Evolutionary conservation across 2,888 invertebrate species (phyloP).

Genomic region (Xylophagus ater): DNA sequence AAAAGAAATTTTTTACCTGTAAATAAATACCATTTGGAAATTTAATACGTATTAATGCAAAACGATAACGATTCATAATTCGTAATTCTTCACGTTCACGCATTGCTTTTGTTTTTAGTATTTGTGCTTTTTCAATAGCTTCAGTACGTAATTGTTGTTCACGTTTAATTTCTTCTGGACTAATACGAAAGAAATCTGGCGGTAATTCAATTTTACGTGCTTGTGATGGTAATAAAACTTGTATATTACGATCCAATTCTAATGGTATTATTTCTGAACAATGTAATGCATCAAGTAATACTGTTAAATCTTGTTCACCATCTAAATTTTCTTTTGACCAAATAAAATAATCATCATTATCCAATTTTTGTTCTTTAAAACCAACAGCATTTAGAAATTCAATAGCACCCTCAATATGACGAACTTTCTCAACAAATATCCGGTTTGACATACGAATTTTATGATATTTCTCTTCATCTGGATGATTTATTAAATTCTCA

Average conservation of each 20-base stretch:
- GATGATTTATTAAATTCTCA: slow-evolving; percentile 78
- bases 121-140: slow-evolving; percentile 66
- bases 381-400: slow-evolving; percentile 78
- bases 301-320: slow-evolving; percentile 40
- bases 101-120: slow-evolving; percentile 90
- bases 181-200: slow-evolving; percentile 69
- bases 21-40: slow-evolving; percentile 80
- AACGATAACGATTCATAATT: slow-evolving; percentile 72
- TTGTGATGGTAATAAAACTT: slow-evolving; percentile 69
- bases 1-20: no score
- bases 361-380: slow-evolving; percentile 52
- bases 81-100: slow-evolving; percentile 77
- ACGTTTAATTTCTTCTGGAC: slow-evolving; percentile 70
- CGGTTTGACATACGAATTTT: slow-evolving; percentile 63
- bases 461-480: slow-evolving; percentile 78
- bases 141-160: slow-evolving; percentile 68
- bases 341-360: slow-evolving; percentile 55
- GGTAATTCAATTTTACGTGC: slow-evolving; percentile 62
- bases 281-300: slow-evolving; percentile 63
- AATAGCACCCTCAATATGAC: slow-evolving; percentile 64
- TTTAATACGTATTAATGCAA: slow-evolving; percentile 70
- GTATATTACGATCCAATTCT: slow-evolving; percentile 76
- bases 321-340: slow-evolving; percentile 51
- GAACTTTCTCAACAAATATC: slow-evolving; percentile 69
- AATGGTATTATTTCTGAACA: slow-evolving; percentile 71